Evolutionary conservation across 2,888 invertebrate species (phyloP).

Genomic region (Agrotis puta): DNA sequence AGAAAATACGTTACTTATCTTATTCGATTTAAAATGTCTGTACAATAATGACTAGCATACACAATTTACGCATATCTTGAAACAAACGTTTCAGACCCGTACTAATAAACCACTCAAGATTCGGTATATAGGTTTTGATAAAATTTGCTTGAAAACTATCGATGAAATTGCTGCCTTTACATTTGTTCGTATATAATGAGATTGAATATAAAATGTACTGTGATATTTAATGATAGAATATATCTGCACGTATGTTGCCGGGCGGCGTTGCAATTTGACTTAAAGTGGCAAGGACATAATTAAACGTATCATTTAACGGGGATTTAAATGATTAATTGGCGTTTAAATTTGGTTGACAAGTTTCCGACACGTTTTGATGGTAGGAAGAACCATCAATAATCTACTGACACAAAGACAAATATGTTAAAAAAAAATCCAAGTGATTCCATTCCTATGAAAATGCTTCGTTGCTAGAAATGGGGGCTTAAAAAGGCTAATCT

Average conservation of each 20-base stretch:
- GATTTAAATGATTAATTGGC: background rate
- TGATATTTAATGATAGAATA: background rate
- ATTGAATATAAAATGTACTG: background rate
- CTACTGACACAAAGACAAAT: background rate
- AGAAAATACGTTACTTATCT: constrained; percentile 79
- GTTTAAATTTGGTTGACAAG: background rate
- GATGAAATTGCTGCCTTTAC: background rate
- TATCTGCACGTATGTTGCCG: background rate
- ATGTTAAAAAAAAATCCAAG: background rate
- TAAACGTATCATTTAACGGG: background rate
- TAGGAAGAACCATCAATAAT: background rate
- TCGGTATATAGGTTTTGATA: background rate
- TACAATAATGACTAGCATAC: constrained; percentile 88
- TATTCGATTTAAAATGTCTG: constrained; percentile 81
- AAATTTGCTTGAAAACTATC: background rate
- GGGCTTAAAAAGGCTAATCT: no score
- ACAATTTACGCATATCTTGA: constrained; percentile 80
- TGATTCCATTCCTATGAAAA: background rate
- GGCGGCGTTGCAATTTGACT: background rate
- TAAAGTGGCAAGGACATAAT: background rate
- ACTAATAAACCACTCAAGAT: constrained; percentile 14
- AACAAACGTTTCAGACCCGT: constrained; percentile 71
- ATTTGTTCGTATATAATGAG: background rate
- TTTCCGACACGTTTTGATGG: no score
- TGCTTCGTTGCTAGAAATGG: no score